Evolutionary conservation across 2,113 vertebrate genomes (phyloP), one percentile per base, ranked within the genome.

Genomic region (Lycaon pictus): DNA sequence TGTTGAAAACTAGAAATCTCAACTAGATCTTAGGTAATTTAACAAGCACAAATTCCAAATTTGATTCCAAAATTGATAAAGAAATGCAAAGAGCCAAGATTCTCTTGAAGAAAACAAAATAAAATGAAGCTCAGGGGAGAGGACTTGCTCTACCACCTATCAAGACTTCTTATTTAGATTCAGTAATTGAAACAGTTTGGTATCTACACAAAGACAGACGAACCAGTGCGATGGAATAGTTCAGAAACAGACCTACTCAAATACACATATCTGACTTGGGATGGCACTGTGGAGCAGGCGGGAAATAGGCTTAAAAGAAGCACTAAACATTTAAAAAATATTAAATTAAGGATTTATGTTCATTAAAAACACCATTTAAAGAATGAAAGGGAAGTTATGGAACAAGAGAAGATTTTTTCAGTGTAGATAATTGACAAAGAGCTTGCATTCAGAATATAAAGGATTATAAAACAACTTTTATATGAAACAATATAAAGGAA

Each of bases 71-170:
- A 90, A 84, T 58, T 69, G 20, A 69, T 51, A 65, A 16, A 20
- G 67, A 82, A 93, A 96, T 77, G 10, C 20, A 69, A 86, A 95
- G 10, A 88, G 19, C 29, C 67, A 94, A 82, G 72, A 56, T 48
- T 11, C 93, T 93, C 53, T 93, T 62, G 20, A 93, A 71, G 29
- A 88, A 97, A 96, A 93, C 3, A 80, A 83, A 96, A 90, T 5
- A 35, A 76, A 86, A 80, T 7, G 35, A 87, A 92, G 53, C 35
- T n/a, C 22, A 48, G 29, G 43, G 80, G 43, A 27, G 20, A 88
- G 60, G 17, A 84, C 58, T n/a, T 90, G 16, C 6, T 86, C 25
- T 94, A 88, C 22, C 7, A 62, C 11, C 23, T 37, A 27, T 27
- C 2, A 69, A 80, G 55, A 43, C 62, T 90, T 86, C 43, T 62